Evolutionary conservation across 1,140 invertebrate genomes (phyloP).

Genomic region (Centruroides sculpturatus): DNA sequence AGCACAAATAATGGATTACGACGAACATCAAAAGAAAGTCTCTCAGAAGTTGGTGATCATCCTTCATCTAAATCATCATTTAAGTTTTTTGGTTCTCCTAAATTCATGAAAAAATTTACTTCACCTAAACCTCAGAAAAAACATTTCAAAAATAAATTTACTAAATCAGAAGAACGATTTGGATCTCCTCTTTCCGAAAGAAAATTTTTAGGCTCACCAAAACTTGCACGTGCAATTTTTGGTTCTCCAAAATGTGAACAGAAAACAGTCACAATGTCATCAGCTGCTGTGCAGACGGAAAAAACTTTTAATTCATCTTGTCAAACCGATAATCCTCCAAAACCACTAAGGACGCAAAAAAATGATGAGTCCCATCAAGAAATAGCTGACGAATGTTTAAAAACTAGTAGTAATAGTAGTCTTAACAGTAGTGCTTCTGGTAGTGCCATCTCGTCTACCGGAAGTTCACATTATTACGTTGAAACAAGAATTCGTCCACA

Average conservation of each 20-base stretch:
- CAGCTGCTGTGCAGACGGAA: constrained; percentile 11
- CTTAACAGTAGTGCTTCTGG: constrained; percentile 5
- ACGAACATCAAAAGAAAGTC: too few relatives aligned
- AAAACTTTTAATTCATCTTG: not conserved
- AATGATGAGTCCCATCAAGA: not conserved
- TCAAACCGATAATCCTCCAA: too few relatives aligned
- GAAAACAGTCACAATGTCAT: constrained; percentile 5
- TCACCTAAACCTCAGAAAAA: constrained; percentile 15
- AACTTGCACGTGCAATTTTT: constrained; percentile 9
- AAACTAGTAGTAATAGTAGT: constrained; percentile 12
- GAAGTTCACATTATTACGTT: constrained; percentile 10
- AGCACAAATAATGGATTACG: too few relatives aligned
- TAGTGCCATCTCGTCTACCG: not conserved
- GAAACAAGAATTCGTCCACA: constrained; percentile 11
- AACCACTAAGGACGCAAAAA: not conserved
- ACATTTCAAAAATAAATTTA: constrained; percentile 11
- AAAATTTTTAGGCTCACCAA: constrained; percentile 13
- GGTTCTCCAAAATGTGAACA: constrained; percentile 9
- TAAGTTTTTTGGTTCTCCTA: constrained; percentile 16
- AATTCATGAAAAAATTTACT: constrained; percentile 15
- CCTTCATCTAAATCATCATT: not conserved
- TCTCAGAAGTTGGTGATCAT: too few relatives aligned
- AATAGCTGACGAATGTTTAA: not conserved
- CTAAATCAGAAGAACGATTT: constrained; percentile 9
- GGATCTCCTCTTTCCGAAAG: not conserved